Percentiles rank a stretch among this genome's conserved stretches.
phyloP scores from a whole-genome alignment of 2,888 invertebrate species.

The Cybosia mesomella region DNA sequence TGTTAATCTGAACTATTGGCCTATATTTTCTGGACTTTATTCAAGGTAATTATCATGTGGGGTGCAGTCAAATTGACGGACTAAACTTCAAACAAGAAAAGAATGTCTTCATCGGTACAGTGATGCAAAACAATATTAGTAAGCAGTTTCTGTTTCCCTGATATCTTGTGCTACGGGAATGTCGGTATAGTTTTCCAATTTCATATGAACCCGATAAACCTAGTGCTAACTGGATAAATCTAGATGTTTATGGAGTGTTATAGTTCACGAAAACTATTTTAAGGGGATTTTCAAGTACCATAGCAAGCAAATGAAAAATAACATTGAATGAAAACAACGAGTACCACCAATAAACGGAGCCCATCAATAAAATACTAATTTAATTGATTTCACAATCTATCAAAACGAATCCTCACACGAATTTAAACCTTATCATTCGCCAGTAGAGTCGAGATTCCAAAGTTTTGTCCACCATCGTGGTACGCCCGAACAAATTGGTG shows the following conservation, averaged over 20 bases:
- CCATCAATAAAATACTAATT: constrained; percentile 68
- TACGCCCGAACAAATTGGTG: constrained; percentile 75
- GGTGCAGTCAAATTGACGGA: neutral
- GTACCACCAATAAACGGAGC: constrained; percentile 58
- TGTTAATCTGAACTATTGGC: neutral
- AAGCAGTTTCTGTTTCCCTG: neutral
- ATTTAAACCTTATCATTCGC: constrained; percentile 17
- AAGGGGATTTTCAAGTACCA: constrained; percentile 17
- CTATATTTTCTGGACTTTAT: too few relatives aligned
- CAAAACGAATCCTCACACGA: constrained; percentile 37
- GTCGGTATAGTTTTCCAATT: too few relatives aligned
- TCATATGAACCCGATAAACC: neutral
- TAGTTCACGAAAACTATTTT: constrained; percentile 4
- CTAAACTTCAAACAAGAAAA: neutral
- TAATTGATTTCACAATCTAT: constrained; percentile 75
- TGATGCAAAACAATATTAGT: neutral
- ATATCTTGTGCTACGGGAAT: too few relatives aligned
- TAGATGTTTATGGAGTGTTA: neutral
- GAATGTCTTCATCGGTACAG: neutral
- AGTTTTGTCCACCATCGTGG: constrained; percentile 44
- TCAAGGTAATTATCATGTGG: too few relatives aligned
- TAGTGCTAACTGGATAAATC: neutral
- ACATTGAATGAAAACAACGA: constrained; percentile 48
- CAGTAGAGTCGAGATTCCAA: constrained; percentile 46
- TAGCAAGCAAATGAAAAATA: constrained; percentile 37